Percentiles rank a stretch among this genome's conserved stretches.
These are phyloP conservation scores for Brevipalpus yothersi DNA, from an alignment of 1,140 invertebrate genomes.

Conservation along the genomic window DNA sequence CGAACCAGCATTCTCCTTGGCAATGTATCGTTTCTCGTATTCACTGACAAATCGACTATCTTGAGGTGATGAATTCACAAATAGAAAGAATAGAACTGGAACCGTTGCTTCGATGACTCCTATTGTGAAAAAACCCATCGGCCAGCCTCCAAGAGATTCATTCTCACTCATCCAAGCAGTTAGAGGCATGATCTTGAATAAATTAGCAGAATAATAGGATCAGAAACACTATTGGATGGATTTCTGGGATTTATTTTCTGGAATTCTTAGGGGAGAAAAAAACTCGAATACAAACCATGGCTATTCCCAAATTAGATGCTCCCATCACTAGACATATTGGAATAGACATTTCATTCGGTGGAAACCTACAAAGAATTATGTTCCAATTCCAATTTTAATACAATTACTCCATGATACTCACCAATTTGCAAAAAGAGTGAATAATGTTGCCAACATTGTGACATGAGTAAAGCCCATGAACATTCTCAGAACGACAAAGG, in stretches of 20 bases:
- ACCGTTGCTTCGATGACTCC: not conserved
- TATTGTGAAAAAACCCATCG: not conserved
- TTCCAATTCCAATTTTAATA: no score
- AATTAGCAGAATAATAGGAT: no score
- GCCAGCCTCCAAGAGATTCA: not conserved
- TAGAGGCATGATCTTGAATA: not conserved
- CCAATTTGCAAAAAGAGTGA: not conserved
- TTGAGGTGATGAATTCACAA: slow-evolving; percentile 4
- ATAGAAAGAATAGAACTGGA: not conserved
- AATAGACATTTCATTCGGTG: not conserved
- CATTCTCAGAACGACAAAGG: not conserved
- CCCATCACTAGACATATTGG: not conserved
- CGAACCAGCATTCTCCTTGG: not conserved
- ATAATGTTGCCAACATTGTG: not conserved
- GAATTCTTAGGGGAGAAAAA: no score
- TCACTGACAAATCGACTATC: not conserved
- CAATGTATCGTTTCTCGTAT: not conserved
- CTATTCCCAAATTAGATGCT: not conserved
- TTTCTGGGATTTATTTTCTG: no score
- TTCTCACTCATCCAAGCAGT: not conserved
- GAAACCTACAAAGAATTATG: not conserved
- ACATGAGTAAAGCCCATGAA: not conserved
- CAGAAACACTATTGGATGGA: no score
- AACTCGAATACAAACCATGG: not conserved
- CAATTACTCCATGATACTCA: not conserved